Evolutionary conservation across 2,113 vertebrate species (phyloP), one percentile per base, ranked within the genome.

Genomic region (Coptodon bakossiorum): DNA sequence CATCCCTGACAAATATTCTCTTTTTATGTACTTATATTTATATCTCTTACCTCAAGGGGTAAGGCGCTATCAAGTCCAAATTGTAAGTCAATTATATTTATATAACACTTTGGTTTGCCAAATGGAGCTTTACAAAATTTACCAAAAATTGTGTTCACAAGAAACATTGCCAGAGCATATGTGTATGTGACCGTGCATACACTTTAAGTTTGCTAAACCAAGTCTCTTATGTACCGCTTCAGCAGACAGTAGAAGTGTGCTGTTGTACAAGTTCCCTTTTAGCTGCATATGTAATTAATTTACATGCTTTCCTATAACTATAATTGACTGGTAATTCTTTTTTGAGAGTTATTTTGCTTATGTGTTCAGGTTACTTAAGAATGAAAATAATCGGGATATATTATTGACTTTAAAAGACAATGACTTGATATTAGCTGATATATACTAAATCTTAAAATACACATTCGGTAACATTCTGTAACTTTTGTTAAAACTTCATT

Each of bases 191-290:
- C 81, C 71, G 9, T 10, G 73, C 86, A 85, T 84, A n/a, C 3
- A 66, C 78, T 90, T 54, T 13, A 61, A 17, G 8, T 80, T 80
- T 82, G 57, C 38, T 45, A 14, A 56, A 43, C 19, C 4, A 86
- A 91, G 89, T 89, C 90, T 89, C 54, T 66, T 54, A 57, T 86
- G 79, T 88, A 81, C 88, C 16, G 34, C 85, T 80, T 90, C 88
- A 87, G 81, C 89, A 90, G 59, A 36, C 50, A 56, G 13, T 19
- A 61, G 53, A 38, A 59, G n/a, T 9, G 73, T n/a, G 31, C 12
- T 50, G 14, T 81, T 80, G 68, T 78, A 66, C 9, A 87, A 48
- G 63, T 52, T 31, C 24, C 34, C 27, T 36, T 79, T 63, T 61
- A 84, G 63, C 63, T 63, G 10, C 80, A 24, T 61, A 63, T 12